A percentile compares a stretch with the other conserved stretches of the same genome.
These are phyloP conservation scores for Bagarius yarrelli DNA, from an alignment of 2,113 vertebrate species.

Conservation along the genomic window DNA sequence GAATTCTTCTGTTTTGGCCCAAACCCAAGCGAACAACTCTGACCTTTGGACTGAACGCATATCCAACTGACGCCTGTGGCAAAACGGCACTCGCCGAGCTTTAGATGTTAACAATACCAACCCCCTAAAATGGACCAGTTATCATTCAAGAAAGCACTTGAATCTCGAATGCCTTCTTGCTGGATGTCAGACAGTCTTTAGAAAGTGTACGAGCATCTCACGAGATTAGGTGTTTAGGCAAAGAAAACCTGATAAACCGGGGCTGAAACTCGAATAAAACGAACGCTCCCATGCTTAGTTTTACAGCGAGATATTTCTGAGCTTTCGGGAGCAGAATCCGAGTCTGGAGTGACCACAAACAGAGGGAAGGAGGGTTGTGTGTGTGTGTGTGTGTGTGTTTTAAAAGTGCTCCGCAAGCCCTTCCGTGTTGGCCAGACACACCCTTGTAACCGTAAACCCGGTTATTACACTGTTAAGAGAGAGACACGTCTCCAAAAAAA, in stretches of 20 bases:
- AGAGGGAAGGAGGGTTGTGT: conserved; percentile 49
- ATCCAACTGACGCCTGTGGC: neutral
- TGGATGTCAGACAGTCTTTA: neutral
- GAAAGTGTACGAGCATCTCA: no score
- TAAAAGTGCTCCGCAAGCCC: conserved; percentile 51
- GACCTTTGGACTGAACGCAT: conserved; percentile 54
- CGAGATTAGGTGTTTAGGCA: neutral
- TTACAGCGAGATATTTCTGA: conserved; percentile 7
- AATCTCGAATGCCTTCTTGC: neutral
- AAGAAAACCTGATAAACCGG: neutral
- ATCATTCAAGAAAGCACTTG: neutral
- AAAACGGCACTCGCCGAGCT: conserved; percentile 22
- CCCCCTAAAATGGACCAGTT: neutral
- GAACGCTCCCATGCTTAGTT: neutral
- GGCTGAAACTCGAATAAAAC: neutral
- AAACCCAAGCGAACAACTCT: conserved; percentile 60
- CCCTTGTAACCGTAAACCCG: conserved; percentile 67
- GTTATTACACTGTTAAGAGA: conserved; percentile 68
- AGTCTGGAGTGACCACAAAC: conserved; percentile 15
- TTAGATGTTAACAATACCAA: neutral
- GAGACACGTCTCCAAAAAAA: conserved; percentile 67
- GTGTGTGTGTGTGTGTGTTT: conserved; percentile 30
- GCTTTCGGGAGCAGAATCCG: neutral
- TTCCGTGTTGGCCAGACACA: conserved; percentile 69
- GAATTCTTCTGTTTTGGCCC: conserved; percentile 58